Evolutionary conservation across 2,113 vertebrate species (phyloP).

Genomic region (Jaculus jaculus): DNA sequence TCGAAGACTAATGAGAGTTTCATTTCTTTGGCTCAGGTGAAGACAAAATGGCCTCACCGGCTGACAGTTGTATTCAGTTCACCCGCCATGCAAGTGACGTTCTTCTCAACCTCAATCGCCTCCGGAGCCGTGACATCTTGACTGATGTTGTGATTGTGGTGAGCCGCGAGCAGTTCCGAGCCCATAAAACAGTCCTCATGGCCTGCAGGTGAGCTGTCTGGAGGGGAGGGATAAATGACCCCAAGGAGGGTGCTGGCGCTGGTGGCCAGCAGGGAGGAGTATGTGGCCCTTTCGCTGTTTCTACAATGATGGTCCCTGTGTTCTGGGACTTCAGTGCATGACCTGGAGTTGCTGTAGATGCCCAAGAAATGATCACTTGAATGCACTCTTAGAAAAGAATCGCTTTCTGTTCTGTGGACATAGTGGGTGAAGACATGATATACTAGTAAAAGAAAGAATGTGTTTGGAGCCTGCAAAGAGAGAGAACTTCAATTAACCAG

Average conservation of each 20-base stretch:
- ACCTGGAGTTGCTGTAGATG: neutral
- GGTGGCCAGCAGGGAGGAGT: accelerated
- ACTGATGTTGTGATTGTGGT: conserved; percentile 97
- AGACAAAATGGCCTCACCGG: conserved; percentile 94
- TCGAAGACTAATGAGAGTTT: conserved; percentile 41
- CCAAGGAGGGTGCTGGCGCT: accelerated
- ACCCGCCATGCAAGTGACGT: conserved; percentile 97
- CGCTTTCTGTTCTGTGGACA: neutral
- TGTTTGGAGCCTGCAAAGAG: neutral
- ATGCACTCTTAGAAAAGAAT: neutral
- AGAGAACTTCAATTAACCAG: neutral
- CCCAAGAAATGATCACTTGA: neutral
- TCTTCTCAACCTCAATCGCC: conserved; percentile 96
- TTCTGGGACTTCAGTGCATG: neutral
- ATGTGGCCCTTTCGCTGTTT: neutral
- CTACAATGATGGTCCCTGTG: neutral
- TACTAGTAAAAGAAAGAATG: neutral
- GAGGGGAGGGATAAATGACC: neutral
- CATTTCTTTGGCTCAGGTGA: conserved; percentile 76
- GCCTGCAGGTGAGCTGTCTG: conserved; percentile 93
- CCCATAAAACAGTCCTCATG: conserved; percentile 99
- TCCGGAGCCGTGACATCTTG: conserved; percentile 95
- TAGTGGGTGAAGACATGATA: neutral
- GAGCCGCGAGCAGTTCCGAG: conserved; percentile 96
- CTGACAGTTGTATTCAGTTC: conserved; percentile 99